phyloP scores from a whole-genome alignment of 2,113 vertebrate species.

The Caretta caretta region DNA sequence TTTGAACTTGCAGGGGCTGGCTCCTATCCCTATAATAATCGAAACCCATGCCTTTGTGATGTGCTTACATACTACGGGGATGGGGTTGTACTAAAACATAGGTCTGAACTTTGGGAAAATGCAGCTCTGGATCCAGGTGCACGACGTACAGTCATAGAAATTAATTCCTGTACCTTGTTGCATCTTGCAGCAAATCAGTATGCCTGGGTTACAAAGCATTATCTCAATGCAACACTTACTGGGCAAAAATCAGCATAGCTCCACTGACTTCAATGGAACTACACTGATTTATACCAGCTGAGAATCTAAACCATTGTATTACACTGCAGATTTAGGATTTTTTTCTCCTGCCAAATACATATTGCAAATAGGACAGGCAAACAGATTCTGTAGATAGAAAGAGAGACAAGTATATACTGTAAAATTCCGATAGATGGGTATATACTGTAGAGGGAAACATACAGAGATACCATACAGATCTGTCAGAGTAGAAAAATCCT shows the following conservation, averaged over 20 bases:
- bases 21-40: background rate
- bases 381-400: background rate
- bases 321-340: background rate
- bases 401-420: background rate
- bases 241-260: background rate
- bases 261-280: background rate
- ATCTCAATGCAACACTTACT: background rate
- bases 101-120: background rate
- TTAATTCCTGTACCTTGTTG: background rate
- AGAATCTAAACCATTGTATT: no score
- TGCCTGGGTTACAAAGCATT: background rate
- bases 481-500: background rate
- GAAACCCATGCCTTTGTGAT: background rate
- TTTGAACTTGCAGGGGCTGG: background rate
- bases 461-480: background rate
- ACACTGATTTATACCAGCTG: background rate
- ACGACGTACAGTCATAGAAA: background rate
- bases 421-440: background rate
- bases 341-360: background rate
- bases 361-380: background rate
- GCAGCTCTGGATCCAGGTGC: background rate
- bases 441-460: background rate
- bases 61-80: no score
- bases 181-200: background rate
- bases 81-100: background rate